Evolutionary conservation across 2,888 invertebrate genomes (phyloP).

Genomic region (Proisotoma minuta): DNA sequence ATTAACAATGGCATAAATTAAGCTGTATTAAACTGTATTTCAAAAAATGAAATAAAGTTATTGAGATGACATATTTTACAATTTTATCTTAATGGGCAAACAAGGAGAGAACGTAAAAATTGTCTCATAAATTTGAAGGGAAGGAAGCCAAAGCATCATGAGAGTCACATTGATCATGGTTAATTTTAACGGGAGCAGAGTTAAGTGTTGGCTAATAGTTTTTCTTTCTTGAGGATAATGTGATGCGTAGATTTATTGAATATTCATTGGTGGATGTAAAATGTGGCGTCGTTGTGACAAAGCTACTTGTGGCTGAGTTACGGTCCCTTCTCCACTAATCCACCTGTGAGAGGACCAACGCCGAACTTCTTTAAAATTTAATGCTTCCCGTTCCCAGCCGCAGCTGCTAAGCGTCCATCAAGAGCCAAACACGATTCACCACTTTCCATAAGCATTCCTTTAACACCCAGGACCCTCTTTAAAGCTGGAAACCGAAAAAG

Average conservation of each 20-base stretch:
- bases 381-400: constrained; percentile 31
- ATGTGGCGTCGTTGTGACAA: constrained; percentile 24
- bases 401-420: constrained; percentile 46
- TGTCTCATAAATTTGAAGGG: background rate
- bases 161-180: no score
- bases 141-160: background rate
- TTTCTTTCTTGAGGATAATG: no score
- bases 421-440: constrained; percentile 27
- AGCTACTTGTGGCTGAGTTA: constrained; percentile 38
- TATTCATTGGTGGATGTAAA: background rate
- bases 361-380: constrained; percentile 28
- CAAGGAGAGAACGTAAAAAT: background rate
- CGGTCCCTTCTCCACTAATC: constrained; percentile 34
- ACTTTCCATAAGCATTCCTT: constrained; percentile 22
- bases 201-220: background rate
- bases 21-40: no score
- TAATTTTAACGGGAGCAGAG: background rate
- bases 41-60: no score
- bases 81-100: no score
- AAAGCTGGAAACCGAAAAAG: no score
- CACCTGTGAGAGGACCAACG: constrained; percentile 37
- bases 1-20: no score
- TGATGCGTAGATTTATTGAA: background rate
- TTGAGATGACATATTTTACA: no score
- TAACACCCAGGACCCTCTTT: no score